A percentile compares a stretch with the other conserved stretches of the same genome.
phyloP scores from a whole-genome alignment of 2,797 vertebrate genomes.

The Austrolebias charrua region DNA sequence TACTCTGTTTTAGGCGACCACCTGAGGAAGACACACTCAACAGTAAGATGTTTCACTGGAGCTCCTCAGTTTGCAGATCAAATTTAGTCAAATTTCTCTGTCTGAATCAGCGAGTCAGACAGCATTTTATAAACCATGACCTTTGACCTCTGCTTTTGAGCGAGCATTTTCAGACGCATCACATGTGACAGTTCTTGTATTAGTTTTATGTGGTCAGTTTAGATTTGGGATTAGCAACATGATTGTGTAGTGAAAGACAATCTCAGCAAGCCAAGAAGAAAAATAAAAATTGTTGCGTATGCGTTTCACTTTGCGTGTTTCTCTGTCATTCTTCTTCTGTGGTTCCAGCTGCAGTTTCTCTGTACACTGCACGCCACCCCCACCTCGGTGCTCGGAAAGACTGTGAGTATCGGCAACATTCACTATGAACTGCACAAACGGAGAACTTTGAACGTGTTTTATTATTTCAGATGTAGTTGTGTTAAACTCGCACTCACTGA shows the following conservation, averaged over 20 bases:
- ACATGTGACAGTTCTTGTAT: too few relatives aligned
- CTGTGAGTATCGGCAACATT: slow-evolving; percentile 70
- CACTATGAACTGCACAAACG: not conserved
- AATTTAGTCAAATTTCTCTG: not conserved
- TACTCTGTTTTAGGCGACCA: slow-evolving; percentile 69
- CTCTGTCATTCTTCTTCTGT: slow-evolving; percentile 42
- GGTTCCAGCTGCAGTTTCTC: slow-evolving; percentile 72
- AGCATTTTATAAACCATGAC: slow-evolving; percentile 9
- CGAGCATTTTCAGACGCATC: not conserved
- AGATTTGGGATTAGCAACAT: too few relatives aligned
- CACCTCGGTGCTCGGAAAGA: slow-evolving; percentile 79
- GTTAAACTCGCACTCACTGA: too few relatives aligned
- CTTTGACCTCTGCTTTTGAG: slow-evolving; percentile 2
- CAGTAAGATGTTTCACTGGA: slow-evolving; percentile 76
- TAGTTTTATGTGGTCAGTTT: too few relatives aligned
- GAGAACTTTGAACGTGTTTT: too few relatives aligned
- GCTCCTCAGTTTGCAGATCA: not conserved
- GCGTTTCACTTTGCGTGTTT: not conserved
- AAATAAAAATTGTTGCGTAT: too few relatives aligned
- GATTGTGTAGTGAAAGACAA: too few relatives aligned
- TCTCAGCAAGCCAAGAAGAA: too few relatives aligned
- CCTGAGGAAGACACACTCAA: slow-evolving; percentile 86
- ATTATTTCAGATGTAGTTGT: too few relatives aligned
- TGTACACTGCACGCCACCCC: slow-evolving; percentile 71
- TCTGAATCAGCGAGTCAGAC: slow-evolving; percentile 13